Evolutionary conservation across 2,797 vertebrate species (phyloP).

Genomic region (Takifugu ocellatus): DNA sequence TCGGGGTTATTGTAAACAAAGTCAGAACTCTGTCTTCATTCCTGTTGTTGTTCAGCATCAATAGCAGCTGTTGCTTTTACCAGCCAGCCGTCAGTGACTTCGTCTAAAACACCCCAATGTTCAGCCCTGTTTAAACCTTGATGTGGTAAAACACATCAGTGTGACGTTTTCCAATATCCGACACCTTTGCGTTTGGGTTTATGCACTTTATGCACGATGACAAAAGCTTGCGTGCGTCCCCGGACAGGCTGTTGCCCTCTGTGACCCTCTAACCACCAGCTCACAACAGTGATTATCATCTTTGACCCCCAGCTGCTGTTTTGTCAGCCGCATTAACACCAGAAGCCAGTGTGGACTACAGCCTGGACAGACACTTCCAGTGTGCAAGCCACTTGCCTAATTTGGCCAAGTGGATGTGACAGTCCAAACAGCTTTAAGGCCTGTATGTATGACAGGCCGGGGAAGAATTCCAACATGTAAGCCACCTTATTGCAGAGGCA

Average conservation of each 20-base stretch:
- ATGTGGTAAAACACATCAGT: too few species aligned
- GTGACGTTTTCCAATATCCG: too few species aligned
- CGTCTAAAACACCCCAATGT: too few species aligned
- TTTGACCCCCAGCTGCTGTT: conserved; percentile 49
- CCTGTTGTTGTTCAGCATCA: too few species aligned
- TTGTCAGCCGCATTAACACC: conserved; percentile 42
- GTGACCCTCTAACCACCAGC: conserved; percentile 53
- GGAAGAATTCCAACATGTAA: conserved; percentile 2
- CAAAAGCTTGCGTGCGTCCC: conserved; percentile 58
- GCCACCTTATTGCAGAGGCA: conserved; percentile 1
- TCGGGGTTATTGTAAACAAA: too few species aligned
- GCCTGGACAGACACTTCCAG: conserved; percentile 7
- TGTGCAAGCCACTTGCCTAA: conserved; percentile 37
- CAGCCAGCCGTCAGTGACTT: too few species aligned
- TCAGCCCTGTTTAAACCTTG: too few species aligned
- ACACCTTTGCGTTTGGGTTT: not conserved
- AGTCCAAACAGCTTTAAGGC: conserved; percentile 32
- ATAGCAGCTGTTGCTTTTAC: too few species aligned
- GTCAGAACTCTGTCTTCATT: too few species aligned
- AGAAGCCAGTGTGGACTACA: conserved; percentile 20
- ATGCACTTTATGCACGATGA: conserved; percentile 45
- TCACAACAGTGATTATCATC: conserved; percentile 63
- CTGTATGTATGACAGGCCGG: conserved; percentile 11
- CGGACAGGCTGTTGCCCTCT: conserved; percentile 48
- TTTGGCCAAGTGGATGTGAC: conserved; percentile 27